These are phyloP conservation scores for Tenualosa thibaudeaui DNA, from an alignment of 2,797 vertebrate genomes.

Conservation along the genomic window DNA sequence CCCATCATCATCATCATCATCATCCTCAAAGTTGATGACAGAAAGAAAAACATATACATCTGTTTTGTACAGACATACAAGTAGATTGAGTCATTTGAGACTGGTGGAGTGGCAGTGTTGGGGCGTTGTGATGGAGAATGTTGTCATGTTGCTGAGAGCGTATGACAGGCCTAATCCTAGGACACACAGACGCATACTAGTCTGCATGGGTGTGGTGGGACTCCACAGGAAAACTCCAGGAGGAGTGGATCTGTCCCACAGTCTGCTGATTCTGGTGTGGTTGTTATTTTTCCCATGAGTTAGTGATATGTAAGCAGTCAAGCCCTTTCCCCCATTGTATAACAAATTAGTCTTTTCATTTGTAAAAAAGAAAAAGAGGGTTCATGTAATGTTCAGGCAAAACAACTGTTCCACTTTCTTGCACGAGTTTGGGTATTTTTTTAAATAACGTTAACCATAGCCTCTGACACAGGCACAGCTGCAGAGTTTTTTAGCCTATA, in stretches of 20 bases:
- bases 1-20: too few species aligned
- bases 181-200: background rate
- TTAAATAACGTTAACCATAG: background rate
- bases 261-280: slow-evolving; percentile 52
- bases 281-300: slow-evolving; percentile 54
- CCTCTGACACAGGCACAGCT: background rate
- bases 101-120: background rate
- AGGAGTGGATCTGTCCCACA: slow-evolving; percentile 47
- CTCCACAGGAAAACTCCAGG: slow-evolving; percentile 49
- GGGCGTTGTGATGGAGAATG: background rate
- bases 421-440: background rate
- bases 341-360: background rate
- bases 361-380: background rate
- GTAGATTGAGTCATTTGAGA: background rate
- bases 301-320: slow-evolving; percentile 34
- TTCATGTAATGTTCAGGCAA: background rate
- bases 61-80: background rate
- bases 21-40: background rate
- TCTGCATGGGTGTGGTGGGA: slow-evolving; percentile 46
- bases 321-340: background rate
- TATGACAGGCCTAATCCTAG: background rate
- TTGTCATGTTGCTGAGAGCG: slow-evolving; percentile 2
- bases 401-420: background rate
- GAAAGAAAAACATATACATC: background rate
- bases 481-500: background rate